Evolutionary conservation across 2,888 invertebrate species (phyloP).

Genomic region (Philonicus albiceps): DNA sequence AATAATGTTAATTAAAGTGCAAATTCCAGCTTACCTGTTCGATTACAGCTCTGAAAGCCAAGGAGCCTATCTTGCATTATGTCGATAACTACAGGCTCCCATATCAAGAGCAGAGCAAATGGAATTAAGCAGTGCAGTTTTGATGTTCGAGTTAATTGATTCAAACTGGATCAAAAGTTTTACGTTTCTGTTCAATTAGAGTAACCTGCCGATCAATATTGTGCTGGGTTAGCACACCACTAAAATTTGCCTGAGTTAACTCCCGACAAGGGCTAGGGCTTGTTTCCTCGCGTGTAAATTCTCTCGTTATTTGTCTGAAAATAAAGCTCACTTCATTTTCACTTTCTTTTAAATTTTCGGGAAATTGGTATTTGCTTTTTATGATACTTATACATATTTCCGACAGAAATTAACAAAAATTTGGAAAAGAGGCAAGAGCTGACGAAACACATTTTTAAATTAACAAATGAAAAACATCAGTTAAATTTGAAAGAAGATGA

Average conservation of each 20-base stretch:
- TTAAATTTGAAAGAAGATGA: too few species aligned
- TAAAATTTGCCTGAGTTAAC: neutral
- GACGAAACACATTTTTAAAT: neutral
- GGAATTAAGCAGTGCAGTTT: slow-evolving; percentile 1
- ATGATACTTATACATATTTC: neutral
- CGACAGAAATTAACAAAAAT: too few species aligned
- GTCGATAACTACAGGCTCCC: neutral
- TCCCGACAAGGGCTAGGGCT: neutral
- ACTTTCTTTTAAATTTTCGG: neutral
- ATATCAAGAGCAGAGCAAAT: slow-evolving; percentile 3
- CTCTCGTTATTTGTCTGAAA: neutral
- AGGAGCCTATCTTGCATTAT: slow-evolving; percentile 9
- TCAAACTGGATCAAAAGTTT: slow-evolving; percentile 10
- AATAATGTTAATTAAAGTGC: slow-evolving; percentile 45
- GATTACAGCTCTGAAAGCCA: slow-evolving; percentile 31
- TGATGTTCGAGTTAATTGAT: slow-evolving; percentile 7
- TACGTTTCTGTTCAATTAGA: neutral
- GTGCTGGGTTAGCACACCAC: neutral
- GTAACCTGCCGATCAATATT: neutral
- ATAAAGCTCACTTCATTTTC: neutral
- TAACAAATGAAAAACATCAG: too few species aligned
- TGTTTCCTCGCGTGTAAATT: neutral
- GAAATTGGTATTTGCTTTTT: too few species aligned
- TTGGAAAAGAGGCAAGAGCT: too few species aligned
- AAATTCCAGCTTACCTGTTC: slow-evolving; percentile 41